These are phyloP conservation scores for Glaucidium brasilianum DNA, from an alignment of 2,113 vertebrate species.

Conservation along the genomic window DNA sequence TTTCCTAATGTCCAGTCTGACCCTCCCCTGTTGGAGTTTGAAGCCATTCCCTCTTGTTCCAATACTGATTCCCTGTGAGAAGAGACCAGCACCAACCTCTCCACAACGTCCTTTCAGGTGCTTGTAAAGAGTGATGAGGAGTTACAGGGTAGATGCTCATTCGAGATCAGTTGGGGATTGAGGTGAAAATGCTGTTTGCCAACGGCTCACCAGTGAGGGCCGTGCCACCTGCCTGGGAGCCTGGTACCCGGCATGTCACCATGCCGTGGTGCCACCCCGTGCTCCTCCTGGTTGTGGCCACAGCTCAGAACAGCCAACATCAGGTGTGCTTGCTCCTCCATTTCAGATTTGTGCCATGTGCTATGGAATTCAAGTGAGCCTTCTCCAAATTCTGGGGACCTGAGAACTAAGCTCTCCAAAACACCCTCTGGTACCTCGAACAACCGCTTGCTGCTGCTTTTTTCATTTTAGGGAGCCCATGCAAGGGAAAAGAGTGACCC, in stretches of 20 bases:
- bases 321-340: neutral
- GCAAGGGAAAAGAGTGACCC: neutral
- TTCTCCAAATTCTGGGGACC: neutral
- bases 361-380: rapidly evolving
- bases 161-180: neutral
- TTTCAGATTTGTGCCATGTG: neutral
- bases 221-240: neutral
- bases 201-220: neutral
- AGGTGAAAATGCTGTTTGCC: neutral
- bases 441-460: neutral
- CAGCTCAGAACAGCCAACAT: neutral
- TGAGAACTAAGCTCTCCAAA: neutral
- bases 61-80: too few relatives aligned
- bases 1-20: too few relatives aligned
- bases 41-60: too few relatives aligned
- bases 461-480: neutral
- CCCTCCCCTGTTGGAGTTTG: too few relatives aligned
- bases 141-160: neutral
- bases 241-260: neutral
- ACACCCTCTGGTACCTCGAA: neutral
- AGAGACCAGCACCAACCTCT: too few relatives aligned
- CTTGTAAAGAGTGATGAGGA: neutral
- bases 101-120: too few relatives aligned
- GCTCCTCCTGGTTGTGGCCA: neutral
- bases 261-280: rapidly evolving